Evolutionary conservation across 2,888 invertebrate genomes (phyloP).

Genomic region (Polia nebulosa): DNA sequence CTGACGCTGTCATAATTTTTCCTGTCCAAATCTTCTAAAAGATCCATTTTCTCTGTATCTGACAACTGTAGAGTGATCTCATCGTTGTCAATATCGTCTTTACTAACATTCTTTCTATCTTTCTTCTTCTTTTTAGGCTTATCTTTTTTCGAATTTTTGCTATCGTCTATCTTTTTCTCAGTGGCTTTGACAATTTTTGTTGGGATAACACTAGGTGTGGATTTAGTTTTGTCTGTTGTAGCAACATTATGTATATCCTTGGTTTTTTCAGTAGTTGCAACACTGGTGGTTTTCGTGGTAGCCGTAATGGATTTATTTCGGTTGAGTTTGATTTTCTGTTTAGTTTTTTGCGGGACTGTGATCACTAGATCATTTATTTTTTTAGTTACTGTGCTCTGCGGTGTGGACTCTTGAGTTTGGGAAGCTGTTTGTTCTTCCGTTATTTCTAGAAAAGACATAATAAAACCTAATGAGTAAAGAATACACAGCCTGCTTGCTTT

Average conservation of each 20-base stretch:
- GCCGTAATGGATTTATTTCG: slow-evolving; percentile 68
- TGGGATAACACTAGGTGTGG: slow-evolving; percentile 4
- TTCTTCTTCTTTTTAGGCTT: slow-evolving; percentile 82
- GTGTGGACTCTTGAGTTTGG: slow-evolving; percentile 59
- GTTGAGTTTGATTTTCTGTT: slow-evolving; percentile 86
- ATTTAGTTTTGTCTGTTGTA: slow-evolving; percentile 20
- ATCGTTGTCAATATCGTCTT: slow-evolving; percentile 84
- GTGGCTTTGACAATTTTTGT: background rate
- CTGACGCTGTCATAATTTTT: slow-evolving; percentile 79
- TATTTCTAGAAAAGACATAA: slow-evolving; percentile 67
- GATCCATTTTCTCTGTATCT: slow-evolving; percentile 88
- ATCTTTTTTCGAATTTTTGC: slow-evolving; percentile 73
- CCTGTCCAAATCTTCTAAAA: slow-evolving; percentile 84
- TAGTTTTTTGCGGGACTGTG: slow-evolving; percentile 80
- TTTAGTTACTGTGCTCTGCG: slow-evolving; percentile 74
- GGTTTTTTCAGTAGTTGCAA: slow-evolving; percentile 18
- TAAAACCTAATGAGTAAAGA: too few species aligned
- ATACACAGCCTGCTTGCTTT: too few species aligned
- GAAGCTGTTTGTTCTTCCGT: slow-evolving; percentile 37
- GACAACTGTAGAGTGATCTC: slow-evolving; percentile 88
- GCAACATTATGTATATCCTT: slow-evolving; percentile 21
- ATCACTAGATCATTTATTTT: slow-evolving; percentile 79
- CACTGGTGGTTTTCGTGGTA: slow-evolving; percentile 13
- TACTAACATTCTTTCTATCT: slow-evolving; percentile 72
- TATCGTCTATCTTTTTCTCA: slow-evolving; percentile 62